Evolutionary conservation across 2,888 invertebrate genomes (phyloP).

Genomic region (Andrena bicolor): DNA sequence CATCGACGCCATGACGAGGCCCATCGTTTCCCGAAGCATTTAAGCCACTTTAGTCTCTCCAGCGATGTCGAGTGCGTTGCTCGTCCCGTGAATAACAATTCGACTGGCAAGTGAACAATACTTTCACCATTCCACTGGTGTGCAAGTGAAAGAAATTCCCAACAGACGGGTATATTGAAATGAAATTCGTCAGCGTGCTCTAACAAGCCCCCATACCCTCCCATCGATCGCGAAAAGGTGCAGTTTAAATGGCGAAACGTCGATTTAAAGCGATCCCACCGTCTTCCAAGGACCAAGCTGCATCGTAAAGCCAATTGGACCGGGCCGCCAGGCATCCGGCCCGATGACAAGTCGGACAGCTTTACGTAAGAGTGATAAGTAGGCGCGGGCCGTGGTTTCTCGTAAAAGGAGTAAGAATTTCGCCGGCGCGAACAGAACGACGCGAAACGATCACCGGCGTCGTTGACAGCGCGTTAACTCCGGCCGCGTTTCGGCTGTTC

Average conservation of each 20-base stretch:
- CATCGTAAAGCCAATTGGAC: conserved; percentile 14
- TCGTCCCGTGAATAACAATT: conserved; percentile 35
- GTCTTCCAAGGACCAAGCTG: not conserved
- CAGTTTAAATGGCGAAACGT: not conserved
- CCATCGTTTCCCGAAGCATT: conserved; percentile 38
- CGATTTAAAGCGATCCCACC: conserved; percentile 2
- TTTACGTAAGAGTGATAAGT: conserved; percentile 36
- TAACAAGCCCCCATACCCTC: no score
- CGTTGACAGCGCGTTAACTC: conserved; percentile 66
- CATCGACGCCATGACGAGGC: conserved; percentile 28
- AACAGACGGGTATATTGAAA: no score
- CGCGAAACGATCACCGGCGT: conserved; percentile 43
- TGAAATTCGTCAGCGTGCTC: no score
- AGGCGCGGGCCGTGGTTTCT: conserved; percentile 20
- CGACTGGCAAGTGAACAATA: conserved; percentile 6
- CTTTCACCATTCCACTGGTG: not conserved
- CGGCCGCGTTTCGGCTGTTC: conserved; percentile 45
- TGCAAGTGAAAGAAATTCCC: no score
- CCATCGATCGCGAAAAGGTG: not conserved
- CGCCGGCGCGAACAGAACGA: conserved; percentile 9
- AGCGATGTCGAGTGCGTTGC: conserved; percentile 1
- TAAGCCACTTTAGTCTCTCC: conserved; percentile 23
- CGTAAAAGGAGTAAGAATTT: conserved; percentile 46
- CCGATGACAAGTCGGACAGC: conserved; percentile 25
- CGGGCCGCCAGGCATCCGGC: conserved; percentile 2